phyloP scores from a whole-genome alignment of 2,113 vertebrate genomes.

The Misgurnus anguillicaudatus region DNA sequence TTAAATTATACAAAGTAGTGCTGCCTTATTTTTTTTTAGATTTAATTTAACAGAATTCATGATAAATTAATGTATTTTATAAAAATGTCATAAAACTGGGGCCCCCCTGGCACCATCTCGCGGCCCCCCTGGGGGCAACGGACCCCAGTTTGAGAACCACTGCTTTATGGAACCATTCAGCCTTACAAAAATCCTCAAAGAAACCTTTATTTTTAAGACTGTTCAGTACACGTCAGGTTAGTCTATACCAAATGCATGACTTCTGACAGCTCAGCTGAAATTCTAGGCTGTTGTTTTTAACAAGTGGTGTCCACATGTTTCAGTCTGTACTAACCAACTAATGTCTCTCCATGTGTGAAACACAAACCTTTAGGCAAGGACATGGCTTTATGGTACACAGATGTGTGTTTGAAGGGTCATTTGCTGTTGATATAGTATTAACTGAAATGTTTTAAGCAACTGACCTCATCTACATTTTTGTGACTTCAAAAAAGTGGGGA shows the following conservation, averaged over 20 bases:
- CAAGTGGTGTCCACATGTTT: slow-evolving; percentile 50
- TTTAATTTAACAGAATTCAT: no score
- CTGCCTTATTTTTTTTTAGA: no score
- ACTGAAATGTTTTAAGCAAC: slow-evolving; percentile 63
- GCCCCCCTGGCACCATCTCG: no score
- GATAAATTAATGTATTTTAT: no score
- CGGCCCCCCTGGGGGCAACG: no score
- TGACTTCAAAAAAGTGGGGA: slow-evolving; percentile 59
- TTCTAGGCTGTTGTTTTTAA: slow-evolving; percentile 17
- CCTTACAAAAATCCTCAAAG: no score
- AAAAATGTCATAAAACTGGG: no score
- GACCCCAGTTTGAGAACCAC: no score
- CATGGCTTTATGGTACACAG: slow-evolving; percentile 62
- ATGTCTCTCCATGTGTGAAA: slow-evolving; percentile 58
- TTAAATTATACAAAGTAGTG: no score
- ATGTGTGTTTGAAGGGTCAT: slow-evolving; percentile 72
- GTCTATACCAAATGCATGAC: background rate
- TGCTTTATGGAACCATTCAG: no score
- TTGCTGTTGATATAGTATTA: slow-evolving; percentile 69
- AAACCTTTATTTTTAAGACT: no score
- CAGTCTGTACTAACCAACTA: slow-evolving; percentile 50
- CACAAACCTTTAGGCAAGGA: slow-evolving; percentile 43
- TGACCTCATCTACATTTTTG: slow-evolving; percentile 60
- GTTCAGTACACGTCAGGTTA: background rate
- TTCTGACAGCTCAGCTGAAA: slow-evolving; percentile 12